Percentiles rank a stretch among this genome's conserved stretches.
Conservation (phyloP, 2,888 invertebrate genomes). For the Drosophila fulvimacula region DNA sequence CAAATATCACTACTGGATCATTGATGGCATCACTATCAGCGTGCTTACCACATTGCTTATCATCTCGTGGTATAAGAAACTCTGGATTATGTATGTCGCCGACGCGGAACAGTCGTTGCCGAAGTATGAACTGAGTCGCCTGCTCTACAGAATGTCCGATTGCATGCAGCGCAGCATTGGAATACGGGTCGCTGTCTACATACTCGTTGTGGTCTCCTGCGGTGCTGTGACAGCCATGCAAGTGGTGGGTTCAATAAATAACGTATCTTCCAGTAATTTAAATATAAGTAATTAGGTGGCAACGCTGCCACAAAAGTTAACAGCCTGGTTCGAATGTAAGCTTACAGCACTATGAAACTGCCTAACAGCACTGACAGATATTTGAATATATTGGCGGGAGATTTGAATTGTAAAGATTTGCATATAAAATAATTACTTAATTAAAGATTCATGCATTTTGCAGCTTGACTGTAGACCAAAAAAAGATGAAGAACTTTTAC, state of each 20-base stretch:
- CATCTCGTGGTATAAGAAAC: conserved; percentile 91
- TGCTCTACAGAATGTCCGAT: conserved; percentile 88
- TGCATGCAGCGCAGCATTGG: conserved; percentile 88
- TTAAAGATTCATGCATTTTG: background rate
- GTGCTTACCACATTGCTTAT: conserved; percentile 88
- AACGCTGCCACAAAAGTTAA: background rate
- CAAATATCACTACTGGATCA: conserved; percentile 84
- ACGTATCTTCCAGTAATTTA: background rate
- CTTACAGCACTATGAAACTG: background rate
- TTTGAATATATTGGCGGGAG: background rate
- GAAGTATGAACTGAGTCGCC: conserved; percentile 85
- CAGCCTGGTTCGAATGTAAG: background rate
- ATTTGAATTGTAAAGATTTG: no score
- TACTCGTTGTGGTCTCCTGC: conserved; percentile 88
- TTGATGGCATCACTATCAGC: conserved; percentile 84
- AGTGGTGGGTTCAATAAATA: conserved; percentile 51
- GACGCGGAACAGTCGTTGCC: conserved; percentile 84
- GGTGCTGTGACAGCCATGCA: conserved; percentile 85
- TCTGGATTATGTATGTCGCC: conserved; percentile 86
- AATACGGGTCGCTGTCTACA: conserved; percentile 88
- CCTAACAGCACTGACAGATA: background rate
- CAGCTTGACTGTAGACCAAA: conserved; percentile 46
- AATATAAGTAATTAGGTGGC: conserved; percentile 1
- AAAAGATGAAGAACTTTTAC: conserved; percentile 21
- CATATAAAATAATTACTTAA: background rate